Evolutionary conservation across 2,888 invertebrate species (phyloP).

Genomic region (Ophraella communa): DNA sequence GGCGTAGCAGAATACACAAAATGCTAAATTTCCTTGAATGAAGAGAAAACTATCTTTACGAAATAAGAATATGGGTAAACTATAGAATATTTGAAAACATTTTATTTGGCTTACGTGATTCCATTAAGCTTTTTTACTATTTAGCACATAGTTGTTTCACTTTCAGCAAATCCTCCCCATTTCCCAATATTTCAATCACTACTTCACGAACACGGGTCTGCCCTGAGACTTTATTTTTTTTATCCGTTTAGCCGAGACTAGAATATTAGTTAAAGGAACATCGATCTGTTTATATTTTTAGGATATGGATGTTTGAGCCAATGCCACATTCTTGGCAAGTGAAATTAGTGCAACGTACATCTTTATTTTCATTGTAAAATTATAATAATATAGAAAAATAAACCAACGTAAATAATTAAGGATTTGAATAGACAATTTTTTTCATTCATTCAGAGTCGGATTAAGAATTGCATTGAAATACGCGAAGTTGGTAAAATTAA

Average conservation of each 20-base stretch:
- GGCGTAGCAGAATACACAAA: too few relatives aligned
- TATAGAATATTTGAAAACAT: not conserved
- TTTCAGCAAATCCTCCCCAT: not conserved
- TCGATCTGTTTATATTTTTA: constrained; percentile 25
- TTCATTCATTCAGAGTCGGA: not conserved
- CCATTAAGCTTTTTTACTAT: not conserved
- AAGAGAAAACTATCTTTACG: too few relatives aligned
- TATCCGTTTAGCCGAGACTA: constrained; percentile 3
- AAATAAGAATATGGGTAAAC: too few relatives aligned
- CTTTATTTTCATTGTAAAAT: constrained; percentile 6
- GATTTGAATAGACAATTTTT: not conserved
- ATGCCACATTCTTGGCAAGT: constrained; percentile 22
- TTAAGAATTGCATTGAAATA: not conserved
- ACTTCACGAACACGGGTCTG: not conserved
- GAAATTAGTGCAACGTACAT: constrained; percentile 3
- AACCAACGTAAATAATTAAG: not conserved
- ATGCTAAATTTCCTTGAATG: too few relatives aligned
- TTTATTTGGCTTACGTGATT: not conserved
- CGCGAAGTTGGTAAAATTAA: too few relatives aligned
- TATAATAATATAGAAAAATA: not conserved
- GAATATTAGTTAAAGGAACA: constrained; percentile 15
- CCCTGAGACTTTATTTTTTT: constrained; percentile 8
- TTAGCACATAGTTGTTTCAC: not conserved
- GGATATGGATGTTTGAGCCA: constrained; percentile 13
- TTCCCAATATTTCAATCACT: not conserved